Base-by-base conservation (phyloP, 2,888 invertebrate species). In the Pterostichus niger region DNA sequence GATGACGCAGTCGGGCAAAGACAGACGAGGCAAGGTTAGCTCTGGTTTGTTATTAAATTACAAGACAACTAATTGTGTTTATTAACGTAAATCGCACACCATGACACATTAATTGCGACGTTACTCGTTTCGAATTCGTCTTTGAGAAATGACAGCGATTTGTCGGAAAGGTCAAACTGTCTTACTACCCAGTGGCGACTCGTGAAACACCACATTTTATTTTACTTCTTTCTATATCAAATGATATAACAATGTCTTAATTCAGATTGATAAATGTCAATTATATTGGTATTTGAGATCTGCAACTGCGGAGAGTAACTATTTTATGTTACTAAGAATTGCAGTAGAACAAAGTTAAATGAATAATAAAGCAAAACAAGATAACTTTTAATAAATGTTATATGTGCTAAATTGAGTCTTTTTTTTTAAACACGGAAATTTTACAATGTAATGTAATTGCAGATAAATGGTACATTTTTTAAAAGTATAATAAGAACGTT, bases 41-140 rank as follows among this genome's bases (percentile, higher is more conserved):
- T 35, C 75, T 75, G 75, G 75, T 54, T 49, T 33, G 49, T 71
- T 81, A 81, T 81, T 73, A 81, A 81, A 81, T 81, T 81, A 81
- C 68, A 56, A 71, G 81, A 81, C 54, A 81, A 81, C 56, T 81
- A 81, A 81, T 81, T 81, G 81, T 81, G 81, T 81, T 81, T 81
- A 81, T 81, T 81, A 81, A 73, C 81, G 81, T 81, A 73, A 81
- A 81, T 81, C 81, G 81, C 56, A 73, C 71, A 54, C 56, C 81
- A 81, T 81, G 81, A 81, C 81, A 81, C 71, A 81, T 54, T 81
- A 81, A 81, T 81, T 81, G 56, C 81, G 71, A 54, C 56, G 54
- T 56, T 54, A 73, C 71, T 81, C 44, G 71, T 73, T 81, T 71
- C 54, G 35, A 71, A 81, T 81, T 54, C 49, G 81, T 73, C 73